Evolutionary conservation across 1,140 invertebrate genomes (phyloP), one percentile per base, ranked within the genome.

Genomic region (Hyles euphorbiae): DNA sequence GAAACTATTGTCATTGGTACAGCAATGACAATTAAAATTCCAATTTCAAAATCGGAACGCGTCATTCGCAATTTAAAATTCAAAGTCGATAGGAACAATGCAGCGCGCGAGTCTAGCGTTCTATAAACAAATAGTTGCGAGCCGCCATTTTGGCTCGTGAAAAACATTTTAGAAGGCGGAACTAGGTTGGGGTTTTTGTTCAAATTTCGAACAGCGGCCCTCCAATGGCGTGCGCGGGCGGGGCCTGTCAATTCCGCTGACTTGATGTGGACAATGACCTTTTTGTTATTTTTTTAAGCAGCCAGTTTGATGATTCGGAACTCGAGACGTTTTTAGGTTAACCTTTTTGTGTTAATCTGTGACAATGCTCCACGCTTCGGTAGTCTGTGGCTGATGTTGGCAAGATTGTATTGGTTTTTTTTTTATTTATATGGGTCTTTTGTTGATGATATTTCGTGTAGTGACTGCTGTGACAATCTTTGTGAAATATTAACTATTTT

Each of bases 91-190:
- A 58, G 59, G 61, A 66, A 70, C 68, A 70, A 70, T 64, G 54
- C 56, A 58, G 36, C 58, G 58, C 56, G 55, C 65, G 68, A 62
- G 60, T 67, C 68, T 68, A 68, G 59, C 58, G 11, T 61, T 68
- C 62, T 65, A 63, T 63, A 65, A 65, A 64, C 65, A 65, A 67
- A 70, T 62, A 67, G 55, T 45, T 77, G 70, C 64, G 68, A 71
- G 67, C 77, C 71, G 81, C 81, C 81, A 84, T 87, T 83, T 85
- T 87, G 82, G 75, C 76, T 78, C 74, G 78, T 81, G 53, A 51
- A 62, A 87, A 87, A 84, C 81, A 87, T 87, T 85, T 87, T 87
- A 86, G 84, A 87, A 87, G 84, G 84, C 84, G 84, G 84, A 84
- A 82, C 83, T 86, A 86, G 81, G 77, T 81, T 76, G 81, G 81